These are phyloP conservation scores for Tuberolachnus salignus DNA, from an alignment of 2,888 invertebrate genomes.

Conservation along the genomic window DNA sequence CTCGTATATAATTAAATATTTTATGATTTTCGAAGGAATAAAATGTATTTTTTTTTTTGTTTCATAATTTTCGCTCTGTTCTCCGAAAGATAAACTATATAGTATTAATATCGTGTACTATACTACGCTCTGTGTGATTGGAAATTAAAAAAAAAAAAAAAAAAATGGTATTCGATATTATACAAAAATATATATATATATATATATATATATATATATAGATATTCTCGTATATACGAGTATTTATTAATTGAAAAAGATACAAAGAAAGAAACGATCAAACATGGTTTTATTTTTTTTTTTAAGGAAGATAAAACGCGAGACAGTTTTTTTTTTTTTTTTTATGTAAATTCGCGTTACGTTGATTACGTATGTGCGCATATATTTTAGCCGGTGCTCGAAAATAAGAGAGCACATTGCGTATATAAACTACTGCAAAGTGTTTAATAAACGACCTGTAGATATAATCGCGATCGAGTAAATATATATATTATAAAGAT, in stretches of 20 bases:
- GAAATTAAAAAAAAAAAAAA: too few species aligned
- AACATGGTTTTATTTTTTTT: neutral
- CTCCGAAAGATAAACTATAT: too few species aligned
- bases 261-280: neutral
- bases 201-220: too few species aligned
- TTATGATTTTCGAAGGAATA: too few species aligned
- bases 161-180: too few species aligned
- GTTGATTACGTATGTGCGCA: neutral
- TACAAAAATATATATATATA: too few species aligned
- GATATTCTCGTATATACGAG: too few species aligned
- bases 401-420: neutral
- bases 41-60: too few species aligned
- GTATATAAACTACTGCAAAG: constrained; percentile 13
- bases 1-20: too few species aligned
- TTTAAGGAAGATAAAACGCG: neutral
- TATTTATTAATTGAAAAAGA: neutral
- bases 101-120: too few species aligned
- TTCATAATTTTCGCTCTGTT: too few species aligned
- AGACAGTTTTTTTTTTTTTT: neutral
- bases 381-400: neutral
- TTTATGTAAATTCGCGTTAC: neutral
- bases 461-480: constrained; percentile 29
- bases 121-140: too few species aligned
- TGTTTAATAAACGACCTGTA: constrained; percentile 43
- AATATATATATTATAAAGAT: neutral